phyloP scores from a whole-genome alignment of 1,140 invertebrate species.

The Drosophila trapezifrons region DNA sequence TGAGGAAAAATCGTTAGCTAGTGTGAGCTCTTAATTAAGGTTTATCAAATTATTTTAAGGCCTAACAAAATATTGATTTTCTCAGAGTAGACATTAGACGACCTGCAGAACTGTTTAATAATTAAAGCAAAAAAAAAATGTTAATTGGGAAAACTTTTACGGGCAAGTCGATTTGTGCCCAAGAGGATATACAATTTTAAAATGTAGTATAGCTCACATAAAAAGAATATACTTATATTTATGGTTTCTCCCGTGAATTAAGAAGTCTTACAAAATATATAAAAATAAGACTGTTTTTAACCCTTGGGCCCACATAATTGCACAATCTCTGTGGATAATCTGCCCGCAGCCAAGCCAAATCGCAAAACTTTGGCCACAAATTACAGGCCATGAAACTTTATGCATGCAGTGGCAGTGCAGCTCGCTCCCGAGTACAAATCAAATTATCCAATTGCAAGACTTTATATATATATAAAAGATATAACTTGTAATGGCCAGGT shows the following conservation, averaged over 20 bases:
- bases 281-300: slow-evolving; percentile 1
- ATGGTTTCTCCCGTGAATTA: neutral
- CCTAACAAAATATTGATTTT: neutral
- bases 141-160: no score
- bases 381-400: slow-evolving; percentile 37
- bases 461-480: slow-evolving; percentile 10
- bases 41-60: neutral
- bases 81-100: neutral
- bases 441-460: slow-evolving; percentile 60
- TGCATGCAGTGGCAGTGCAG: slow-evolving; percentile 25
- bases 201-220: no score
- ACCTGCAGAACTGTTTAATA: no score
- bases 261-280: neutral
- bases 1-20: neutral
- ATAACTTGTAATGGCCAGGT: slow-evolving; percentile 54
- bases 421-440: slow-evolving; percentile 50
- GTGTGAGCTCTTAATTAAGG: slow-evolving; percentile 9
- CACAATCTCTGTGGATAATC: slow-evolving; percentile 17
- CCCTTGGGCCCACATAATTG: slow-evolving; percentile 1
- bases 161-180: no score
- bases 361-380: slow-evolving; percentile 36
- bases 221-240: no score
- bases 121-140: neutral
- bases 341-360: neutral
- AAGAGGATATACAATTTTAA: no score